Conservation (phyloP, 2,888 invertebrate species). For the Sympetrum striolatum region DNA sequence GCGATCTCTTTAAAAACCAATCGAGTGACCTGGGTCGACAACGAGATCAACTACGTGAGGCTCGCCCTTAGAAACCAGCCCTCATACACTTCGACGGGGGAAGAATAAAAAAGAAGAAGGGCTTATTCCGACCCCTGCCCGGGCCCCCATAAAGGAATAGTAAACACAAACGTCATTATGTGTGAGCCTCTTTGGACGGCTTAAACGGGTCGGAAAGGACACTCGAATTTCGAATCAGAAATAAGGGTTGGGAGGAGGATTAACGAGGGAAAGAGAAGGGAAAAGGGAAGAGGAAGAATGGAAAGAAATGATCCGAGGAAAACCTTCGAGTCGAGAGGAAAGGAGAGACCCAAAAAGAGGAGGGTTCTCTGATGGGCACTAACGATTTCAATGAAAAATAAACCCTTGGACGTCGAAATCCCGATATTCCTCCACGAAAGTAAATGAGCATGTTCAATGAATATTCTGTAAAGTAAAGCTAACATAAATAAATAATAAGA, state of each 20-base stretch:
- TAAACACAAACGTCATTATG: slow-evolving; percentile 11
- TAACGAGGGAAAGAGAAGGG: not conserved
- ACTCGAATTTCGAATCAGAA: not conserved
- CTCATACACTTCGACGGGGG: not conserved
- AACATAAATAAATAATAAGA: no score
- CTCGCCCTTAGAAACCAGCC: not conserved
- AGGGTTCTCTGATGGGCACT: no score
- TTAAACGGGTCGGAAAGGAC: slow-evolving; percentile 16
- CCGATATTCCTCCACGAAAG: not conserved
- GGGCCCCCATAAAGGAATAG: slow-evolving; percentile 4
- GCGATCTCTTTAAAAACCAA: not conserved
- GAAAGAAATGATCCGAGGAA: not conserved
- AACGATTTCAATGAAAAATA: no score
- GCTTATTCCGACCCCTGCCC: not conserved
- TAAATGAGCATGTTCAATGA: not conserved
- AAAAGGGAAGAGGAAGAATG: not conserved
- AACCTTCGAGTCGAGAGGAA: not conserved
- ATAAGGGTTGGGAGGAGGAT: not conserved
- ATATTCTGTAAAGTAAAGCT: no score
- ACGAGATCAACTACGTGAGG: not conserved
- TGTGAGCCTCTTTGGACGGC: slow-evolving; percentile 8
- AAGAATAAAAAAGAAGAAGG: not conserved
- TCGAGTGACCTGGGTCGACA: not conserved
- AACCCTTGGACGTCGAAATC: no score
- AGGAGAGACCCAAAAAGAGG: not conserved